Conservation (phyloP, 1,140 invertebrate species). For the Trichonephila inaurata region DNA sequence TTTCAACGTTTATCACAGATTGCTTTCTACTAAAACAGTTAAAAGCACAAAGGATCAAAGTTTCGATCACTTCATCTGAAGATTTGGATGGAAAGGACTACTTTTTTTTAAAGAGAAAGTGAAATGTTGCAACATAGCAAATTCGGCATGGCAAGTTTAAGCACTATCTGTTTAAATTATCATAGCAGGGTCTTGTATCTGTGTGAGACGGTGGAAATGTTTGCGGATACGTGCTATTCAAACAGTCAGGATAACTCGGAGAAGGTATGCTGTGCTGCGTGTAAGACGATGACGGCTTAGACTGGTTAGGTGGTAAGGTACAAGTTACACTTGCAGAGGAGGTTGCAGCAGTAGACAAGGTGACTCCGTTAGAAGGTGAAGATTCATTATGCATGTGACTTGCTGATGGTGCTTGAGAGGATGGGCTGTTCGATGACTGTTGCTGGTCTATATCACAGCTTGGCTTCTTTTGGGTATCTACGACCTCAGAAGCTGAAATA, state of each 20-base stretch:
- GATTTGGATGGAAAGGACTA: background rate
- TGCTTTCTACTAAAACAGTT: background rate
- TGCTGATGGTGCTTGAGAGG: conserved; percentile 1
- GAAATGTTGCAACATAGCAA: background rate
- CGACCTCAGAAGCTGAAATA: background rate
- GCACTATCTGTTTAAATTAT: conserved; percentile 23
- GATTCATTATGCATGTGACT: conserved; percentile 34
- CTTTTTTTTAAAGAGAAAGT: no score
- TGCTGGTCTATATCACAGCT: background rate
- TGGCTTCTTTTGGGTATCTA: background rate
- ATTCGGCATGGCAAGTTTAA: no score
- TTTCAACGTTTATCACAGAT: background rate
- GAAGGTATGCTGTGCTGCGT: background rate
- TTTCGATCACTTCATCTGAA: background rate
- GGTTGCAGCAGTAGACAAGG: background rate
- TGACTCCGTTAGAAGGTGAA: conserved; percentile 23
- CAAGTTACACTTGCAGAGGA: background rate
- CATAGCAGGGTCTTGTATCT: background rate
- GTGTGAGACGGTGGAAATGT: background rate
- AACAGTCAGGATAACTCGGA: background rate
- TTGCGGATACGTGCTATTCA: background rate
- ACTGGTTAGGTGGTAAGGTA: background rate
- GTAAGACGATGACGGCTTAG: background rate
- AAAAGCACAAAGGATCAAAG: background rate
- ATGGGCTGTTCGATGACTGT: background rate